A percentile compares a stretch with the other conserved stretches of the same genome.
Evolutionary conservation across 2,113 vertebrate genomes (phyloP).

Genomic region (Agelaius phoeniceus): DNA sequence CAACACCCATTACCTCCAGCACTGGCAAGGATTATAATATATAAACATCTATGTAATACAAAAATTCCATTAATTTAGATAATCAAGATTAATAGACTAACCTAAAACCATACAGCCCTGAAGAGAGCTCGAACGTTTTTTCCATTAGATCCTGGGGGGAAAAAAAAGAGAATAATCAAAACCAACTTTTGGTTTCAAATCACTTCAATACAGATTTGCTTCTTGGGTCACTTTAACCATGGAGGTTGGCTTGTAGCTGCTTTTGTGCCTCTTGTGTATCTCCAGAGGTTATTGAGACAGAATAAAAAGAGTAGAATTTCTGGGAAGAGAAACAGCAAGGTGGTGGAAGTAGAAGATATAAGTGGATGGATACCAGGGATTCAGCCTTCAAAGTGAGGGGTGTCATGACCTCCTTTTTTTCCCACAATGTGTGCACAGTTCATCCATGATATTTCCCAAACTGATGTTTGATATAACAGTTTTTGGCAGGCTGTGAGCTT

Average conservation of each 20-base stretch:
- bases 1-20: constrained; percentile 62
- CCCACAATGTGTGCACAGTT: background rate
- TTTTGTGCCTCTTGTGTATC: background rate
- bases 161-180: background rate
- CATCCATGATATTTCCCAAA: background rate
- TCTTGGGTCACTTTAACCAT: background rate
- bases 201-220: background rate
- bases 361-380: background rate
- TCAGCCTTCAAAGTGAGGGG: background rate
- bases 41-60: constrained; percentile 38
- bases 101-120: background rate
- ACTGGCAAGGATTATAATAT: constrained; percentile 38
- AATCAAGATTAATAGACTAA: constrained; percentile 51
- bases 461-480: background rate
- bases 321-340: background rate
- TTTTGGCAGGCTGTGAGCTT: background rate
- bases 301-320: background rate
- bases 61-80: constrained; percentile 60
- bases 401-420: background rate
- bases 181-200: background rate
- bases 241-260: background rate
- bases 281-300: background rate
- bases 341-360: background rate
- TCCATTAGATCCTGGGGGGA: background rate
- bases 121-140: background rate